Evolutionary conservation across 2,113 vertebrate genomes (phyloP), one percentile per base, ranked within the genome.

Genomic region (Neolamprologus kungweensis): DNA sequence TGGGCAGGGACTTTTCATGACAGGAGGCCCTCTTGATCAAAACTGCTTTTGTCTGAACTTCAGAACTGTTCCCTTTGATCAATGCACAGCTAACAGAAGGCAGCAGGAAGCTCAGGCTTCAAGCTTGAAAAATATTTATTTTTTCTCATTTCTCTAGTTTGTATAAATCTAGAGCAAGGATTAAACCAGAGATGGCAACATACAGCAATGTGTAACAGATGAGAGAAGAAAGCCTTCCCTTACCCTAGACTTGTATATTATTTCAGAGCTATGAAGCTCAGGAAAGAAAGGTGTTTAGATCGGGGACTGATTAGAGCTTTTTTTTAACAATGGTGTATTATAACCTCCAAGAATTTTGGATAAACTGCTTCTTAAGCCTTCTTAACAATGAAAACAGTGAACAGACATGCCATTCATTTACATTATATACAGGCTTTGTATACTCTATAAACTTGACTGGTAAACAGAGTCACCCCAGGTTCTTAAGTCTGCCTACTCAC

Each of bases 41-140:
- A 89, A 89, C 79, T 53, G 75, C 90, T 90, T 92, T 92, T 90
- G 89, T 92, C 92, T 91, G 87, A 88, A 91, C 87, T 90, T 86
- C 37, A 85, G 58, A 75, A 90, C 85, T 75, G 28, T 47, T 84
- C 68, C 35, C 83, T 93, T 92, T 92, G 90, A 93, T 93, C 88
- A 91, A 79, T 37, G 45, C 81, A 28, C 81, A 45, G 82, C 82
- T 40, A 84, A 37, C 68, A 91, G 75, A 68, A 90, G 89, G 83
- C 33, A 79, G 73, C n/a, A 31, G 75, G 55, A 82, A 90, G 88
- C 85, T 88, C 81, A 83, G 73, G 53, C 84, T 87, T 68, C 33
- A 83, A 90, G 91, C 37, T 83, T 73, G 50, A 57, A 79, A 85
- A 84, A 84, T 19, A 31, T 80, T 51, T 33, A 63, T 78, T 60